phyloP scores from a whole-genome alignment of 2,888 invertebrate species.

The Halictus ligatus region DNA sequence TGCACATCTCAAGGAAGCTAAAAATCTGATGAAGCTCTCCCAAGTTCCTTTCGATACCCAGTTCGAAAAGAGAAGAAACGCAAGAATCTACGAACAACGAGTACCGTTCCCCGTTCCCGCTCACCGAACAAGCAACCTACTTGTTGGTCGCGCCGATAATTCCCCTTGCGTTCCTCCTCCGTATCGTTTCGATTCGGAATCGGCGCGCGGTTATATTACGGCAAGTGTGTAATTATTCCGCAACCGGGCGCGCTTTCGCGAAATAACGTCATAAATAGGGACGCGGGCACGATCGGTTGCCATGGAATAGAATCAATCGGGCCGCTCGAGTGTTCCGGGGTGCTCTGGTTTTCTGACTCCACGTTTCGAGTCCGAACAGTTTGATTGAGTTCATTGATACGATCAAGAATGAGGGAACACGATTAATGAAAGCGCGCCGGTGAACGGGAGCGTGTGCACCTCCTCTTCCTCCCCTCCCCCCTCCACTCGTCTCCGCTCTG shows the following conservation, averaged over 20 bases:
- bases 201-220: constrained; percentile 3
- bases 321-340: constrained; percentile 16
- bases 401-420: constrained; percentile 41
- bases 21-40: not conserved
- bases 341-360: constrained; percentile 31
- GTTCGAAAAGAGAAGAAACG: not conserved
- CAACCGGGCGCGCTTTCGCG: not conserved
- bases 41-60: not conserved
- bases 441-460: constrained; percentile 5
- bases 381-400: constrained; percentile 66
- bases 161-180: not conserved
- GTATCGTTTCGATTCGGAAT: not conserved
- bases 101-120: not conserved
- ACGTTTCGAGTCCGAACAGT: constrained; percentile 45
- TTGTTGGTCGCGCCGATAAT: constrained; percentile 4
- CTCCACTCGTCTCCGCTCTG: not conserved
- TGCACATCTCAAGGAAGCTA: not conserved
- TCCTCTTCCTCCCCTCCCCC: not conserved
- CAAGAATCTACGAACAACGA: not conserved
- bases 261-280: not conserved
- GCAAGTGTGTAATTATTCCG: constrained; percentile 13
- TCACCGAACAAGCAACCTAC: not conserved
- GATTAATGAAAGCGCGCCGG: constrained; percentile 60
- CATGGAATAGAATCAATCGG: constrained; percentile 8
- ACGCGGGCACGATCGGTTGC: not conserved